These are phyloP conservation scores for Cryptus armator DNA, from an alignment of 2,888 invertebrate species.

Conservation along the genomic window DNA sequence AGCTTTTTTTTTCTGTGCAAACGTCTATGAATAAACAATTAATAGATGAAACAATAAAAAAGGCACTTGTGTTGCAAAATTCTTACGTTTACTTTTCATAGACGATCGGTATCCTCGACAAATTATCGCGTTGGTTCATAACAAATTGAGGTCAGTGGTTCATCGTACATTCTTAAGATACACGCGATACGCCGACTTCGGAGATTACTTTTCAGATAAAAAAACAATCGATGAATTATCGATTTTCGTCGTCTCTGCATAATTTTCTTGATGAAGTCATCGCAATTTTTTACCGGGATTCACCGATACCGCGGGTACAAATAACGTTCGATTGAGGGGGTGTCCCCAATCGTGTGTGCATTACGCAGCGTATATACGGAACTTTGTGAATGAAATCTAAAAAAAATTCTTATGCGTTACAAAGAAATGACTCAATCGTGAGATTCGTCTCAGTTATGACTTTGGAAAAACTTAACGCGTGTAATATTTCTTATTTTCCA, in stretches of 20 bases:
- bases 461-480: neutral
- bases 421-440: neutral
- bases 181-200: neutral
- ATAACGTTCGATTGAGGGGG: neutral
- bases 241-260: neutral
- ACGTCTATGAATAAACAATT: neutral
- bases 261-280: neutral
- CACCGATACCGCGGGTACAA: neutral
- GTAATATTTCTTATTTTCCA: neutral
- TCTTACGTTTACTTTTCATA: neutral
- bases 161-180: neutral
- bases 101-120: neutral
- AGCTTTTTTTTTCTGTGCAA: neutral
- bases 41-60: neutral
- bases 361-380: neutral
- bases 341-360: slow-evolving; percentile 1
- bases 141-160: too few species aligned
- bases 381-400: neutral
- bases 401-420: neutral
- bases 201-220: neutral
- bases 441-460: neutral
- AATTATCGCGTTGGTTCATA: neutral
- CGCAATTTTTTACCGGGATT: slow-evolving; percentile 1
- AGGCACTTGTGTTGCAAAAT: neutral
- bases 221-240: slow-evolving; percentile 2